These are phyloP conservation scores for Cirrhinus molitorella DNA, from an alignment of 2,797 vertebrate genomes.

Conservation along the genomic window DNA sequence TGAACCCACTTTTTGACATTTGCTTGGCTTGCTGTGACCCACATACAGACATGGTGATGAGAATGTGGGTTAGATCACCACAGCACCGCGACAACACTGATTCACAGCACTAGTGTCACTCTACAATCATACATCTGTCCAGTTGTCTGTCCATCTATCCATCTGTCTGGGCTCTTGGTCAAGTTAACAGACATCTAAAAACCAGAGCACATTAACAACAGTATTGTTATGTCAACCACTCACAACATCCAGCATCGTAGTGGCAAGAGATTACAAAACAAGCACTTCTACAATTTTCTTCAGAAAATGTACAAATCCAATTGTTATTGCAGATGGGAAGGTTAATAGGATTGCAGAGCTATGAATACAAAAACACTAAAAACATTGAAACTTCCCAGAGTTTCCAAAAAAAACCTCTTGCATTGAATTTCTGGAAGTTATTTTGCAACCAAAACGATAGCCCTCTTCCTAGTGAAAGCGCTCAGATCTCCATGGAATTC, in stretches of 20 bases:
- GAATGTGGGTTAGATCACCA: neutral
- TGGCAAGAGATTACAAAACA: neutral
- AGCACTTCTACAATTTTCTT: neutral
- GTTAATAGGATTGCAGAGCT: neutral
- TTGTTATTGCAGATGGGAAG: neutral
- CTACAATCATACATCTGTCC: neutral
- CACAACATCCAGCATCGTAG: neutral
- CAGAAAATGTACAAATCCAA: neutral
- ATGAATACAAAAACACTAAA: neutral
- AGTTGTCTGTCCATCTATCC: neutral
- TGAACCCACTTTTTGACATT: constrained; percentile 45
- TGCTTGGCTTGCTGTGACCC: constrained; percentile 8
- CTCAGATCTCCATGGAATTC: constrained; percentile 12
- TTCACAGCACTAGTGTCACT: neutral
- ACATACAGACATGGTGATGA: neutral
- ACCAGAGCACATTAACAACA: too few species aligned
- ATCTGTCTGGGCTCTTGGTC: neutral
- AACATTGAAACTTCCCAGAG: neutral
- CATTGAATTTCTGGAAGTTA: constrained; percentile 3
- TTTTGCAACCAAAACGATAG: constrained; percentile 22
- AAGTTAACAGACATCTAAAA: neutral
- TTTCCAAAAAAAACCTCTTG: neutral
- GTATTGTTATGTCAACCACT: neutral
- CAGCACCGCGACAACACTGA: neutral
- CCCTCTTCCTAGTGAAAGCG: neutral